phyloP scores from a whole-genome alignment of 2,888 invertebrate genomes.

The Drosophila melanosoma region DNA sequence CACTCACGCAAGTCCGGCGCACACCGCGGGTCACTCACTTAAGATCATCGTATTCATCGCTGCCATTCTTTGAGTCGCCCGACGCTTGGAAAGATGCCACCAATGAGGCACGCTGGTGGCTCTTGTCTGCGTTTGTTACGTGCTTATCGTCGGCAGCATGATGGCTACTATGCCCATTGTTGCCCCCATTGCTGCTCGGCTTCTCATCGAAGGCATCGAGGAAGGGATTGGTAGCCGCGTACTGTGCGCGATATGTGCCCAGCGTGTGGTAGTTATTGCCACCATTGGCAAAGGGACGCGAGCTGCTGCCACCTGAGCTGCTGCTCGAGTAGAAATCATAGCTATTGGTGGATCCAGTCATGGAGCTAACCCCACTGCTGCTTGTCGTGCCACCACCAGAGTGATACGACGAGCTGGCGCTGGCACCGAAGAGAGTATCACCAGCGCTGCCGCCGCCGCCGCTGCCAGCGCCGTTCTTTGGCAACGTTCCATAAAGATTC shows the following conservation, averaged over 20 bases:
- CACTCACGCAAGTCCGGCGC: conserved; percentile 8
- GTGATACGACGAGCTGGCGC: conserved; percentile 72
- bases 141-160: conserved; percentile 48
- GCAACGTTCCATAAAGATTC: conserved; percentile 84
- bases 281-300: conserved; percentile 79
- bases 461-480: conserved; percentile 77
- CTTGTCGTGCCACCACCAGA: conserved; percentile 81
- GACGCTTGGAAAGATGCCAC: conserved; percentile 83
- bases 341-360: conserved; percentile 84
- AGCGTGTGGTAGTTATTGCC: conserved; percentile 84
- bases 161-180: conserved; percentile 43
- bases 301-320: conserved; percentile 60
- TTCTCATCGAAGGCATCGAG: conserved; percentile 84
- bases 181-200: conserved; percentile 56
- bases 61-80: conserved; percentile 84
- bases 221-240: conserved; percentile 85
- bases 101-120: conserved; percentile 74
- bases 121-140: conserved; percentile 52
- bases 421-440: conserved; percentile 56
- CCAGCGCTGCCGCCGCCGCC: conserved; percentile 61
- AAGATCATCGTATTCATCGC: conserved; percentile 84
- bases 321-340: conserved; percentile 84
- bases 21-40: conserved; percentile 67
- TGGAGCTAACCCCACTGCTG: conserved; percentile 84
- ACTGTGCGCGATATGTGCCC: conserved; percentile 85